Percentiles rank a stretch among this genome's conserved stretches.
phyloP scores from a whole-genome alignment of 2,113 vertebrate species.

The Dissostichus mawsoni region DNA sequence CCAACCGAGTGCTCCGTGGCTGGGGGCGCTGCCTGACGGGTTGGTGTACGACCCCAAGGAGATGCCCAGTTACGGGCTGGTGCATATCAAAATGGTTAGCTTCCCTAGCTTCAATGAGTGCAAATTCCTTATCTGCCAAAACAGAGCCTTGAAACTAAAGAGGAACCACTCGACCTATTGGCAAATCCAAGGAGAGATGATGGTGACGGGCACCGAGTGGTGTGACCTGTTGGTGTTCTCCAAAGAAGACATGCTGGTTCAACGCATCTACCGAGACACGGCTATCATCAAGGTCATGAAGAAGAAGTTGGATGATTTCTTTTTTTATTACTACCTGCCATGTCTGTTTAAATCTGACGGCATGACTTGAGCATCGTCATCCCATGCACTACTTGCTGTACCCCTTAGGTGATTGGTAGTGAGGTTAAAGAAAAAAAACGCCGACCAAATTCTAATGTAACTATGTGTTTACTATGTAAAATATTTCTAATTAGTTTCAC shows the following conservation, averaged over 20 bases:
- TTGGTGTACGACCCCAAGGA: conserved; percentile 61
- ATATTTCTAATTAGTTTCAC: not conserved
- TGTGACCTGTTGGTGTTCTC: conserved; percentile 64
- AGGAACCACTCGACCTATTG: conserved; percentile 18
- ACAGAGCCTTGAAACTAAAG: conserved; percentile 34
- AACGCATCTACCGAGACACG: conserved; percentile 55
- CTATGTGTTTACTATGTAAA: too few species aligned
- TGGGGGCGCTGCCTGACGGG: conserved; percentile 56
- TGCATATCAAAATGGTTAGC: conserved; percentile 26
- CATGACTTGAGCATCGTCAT: not conserved
- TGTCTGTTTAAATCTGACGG: conserved; percentile 1
- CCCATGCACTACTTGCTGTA: not conserved
- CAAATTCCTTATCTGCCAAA: conserved; percentile 7
- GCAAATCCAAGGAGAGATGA: conserved; percentile 68
- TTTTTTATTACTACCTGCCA: conserved; percentile 55
- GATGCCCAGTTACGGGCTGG: conserved; percentile 33
- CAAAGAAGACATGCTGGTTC: conserved; percentile 58
- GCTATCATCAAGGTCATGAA: conserved; percentile 29
- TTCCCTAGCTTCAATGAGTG: conserved; percentile 23
- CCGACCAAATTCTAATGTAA: not conserved
- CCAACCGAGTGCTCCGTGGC: conserved; percentile 50
- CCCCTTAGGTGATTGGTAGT: not conserved
- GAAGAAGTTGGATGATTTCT: conserved; percentile 52
- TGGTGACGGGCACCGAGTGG: conserved; percentile 54
- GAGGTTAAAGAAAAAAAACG: not conserved